Evolutionary conservation across 2,113 vertebrate species (phyloP).

Genomic region (Alethe diademata): DNA sequence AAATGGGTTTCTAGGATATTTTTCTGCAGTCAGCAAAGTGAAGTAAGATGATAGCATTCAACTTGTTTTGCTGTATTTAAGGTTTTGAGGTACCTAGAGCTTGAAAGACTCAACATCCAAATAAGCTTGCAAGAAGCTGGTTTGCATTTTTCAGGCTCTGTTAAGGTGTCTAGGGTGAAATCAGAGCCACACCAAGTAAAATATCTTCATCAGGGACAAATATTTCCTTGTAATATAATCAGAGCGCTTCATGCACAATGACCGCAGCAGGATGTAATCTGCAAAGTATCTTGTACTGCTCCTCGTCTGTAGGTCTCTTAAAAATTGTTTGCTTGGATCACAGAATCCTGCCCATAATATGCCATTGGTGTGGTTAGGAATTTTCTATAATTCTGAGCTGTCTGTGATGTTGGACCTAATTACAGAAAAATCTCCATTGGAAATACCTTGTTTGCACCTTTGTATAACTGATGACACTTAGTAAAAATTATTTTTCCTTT

Average conservation of each 20-base stretch:
- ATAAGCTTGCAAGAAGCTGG: neutral
- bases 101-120: neutral
- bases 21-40: conserved; percentile 11
- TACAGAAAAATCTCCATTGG: neutral
- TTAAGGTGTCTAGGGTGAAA: neutral
- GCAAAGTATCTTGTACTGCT: neutral
- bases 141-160: neutral
- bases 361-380: neutral
- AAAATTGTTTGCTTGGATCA: neutral
- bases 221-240: neutral
- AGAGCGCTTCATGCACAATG: rapidly evolving
- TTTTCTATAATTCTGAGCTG: neutral
- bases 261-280: neutral
- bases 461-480: neutral
- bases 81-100: neutral
- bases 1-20: neutral
- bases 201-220: neutral
- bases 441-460: neutral
- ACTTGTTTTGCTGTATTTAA: neutral
- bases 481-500: neutral
- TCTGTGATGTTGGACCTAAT: neutral
- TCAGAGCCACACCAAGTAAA: neutral
- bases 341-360: neutral
- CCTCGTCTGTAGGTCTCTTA: neutral
- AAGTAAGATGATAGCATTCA: neutral